Conservation (phyloP, 2,797 vertebrate species). For the Amniataba percoides region DNA sequence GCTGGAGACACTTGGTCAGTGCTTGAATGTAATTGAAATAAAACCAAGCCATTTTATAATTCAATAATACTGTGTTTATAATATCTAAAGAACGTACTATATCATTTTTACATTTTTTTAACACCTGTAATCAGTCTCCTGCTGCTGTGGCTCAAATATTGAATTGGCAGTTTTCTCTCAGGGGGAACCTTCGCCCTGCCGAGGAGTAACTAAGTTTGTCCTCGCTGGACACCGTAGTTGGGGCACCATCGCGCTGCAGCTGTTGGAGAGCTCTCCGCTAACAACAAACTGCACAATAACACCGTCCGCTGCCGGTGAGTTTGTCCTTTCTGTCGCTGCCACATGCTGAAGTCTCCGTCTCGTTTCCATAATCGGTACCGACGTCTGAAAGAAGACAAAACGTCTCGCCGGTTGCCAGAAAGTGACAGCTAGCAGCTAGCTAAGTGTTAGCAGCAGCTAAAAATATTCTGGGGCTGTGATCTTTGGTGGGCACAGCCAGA, state of each 20-base stretch:
- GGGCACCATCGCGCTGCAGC: constrained; percentile 30
- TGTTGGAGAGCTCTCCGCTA: constrained; percentile 21
- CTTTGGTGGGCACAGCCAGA: constrained; percentile 31
- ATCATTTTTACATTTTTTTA: neutral
- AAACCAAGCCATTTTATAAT: too few relatives aligned
- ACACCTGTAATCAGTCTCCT: neutral
- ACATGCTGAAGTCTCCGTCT: neutral
- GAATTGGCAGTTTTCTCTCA: too few relatives aligned
- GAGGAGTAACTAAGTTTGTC: constrained; percentile 40
- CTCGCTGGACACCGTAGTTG: constrained; percentile 61
- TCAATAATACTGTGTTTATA: too few relatives aligned
- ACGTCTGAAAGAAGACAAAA: neutral
- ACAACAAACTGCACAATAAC: constrained; percentile 23
- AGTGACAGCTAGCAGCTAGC: constrained; percentile 51
- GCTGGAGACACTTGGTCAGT: neutral
- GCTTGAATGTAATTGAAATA: too few relatives aligned
- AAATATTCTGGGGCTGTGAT: constrained; percentile 68
- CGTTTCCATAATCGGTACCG: neutral
- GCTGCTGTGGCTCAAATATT: too few relatives aligned
- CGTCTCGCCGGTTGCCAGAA: neutral
- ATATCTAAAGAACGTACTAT: neutral
- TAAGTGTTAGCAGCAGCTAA: constrained; percentile 61
- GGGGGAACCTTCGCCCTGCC: neutral
- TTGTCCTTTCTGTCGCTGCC: fast-evolving
- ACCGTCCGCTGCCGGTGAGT: constrained; percentile 39